Percentiles rank a stretch among this genome's conserved stretches.
phyloP scores from a whole-genome alignment of 1,140 invertebrate genomes.

The Batillaria attramentaria region DNA sequence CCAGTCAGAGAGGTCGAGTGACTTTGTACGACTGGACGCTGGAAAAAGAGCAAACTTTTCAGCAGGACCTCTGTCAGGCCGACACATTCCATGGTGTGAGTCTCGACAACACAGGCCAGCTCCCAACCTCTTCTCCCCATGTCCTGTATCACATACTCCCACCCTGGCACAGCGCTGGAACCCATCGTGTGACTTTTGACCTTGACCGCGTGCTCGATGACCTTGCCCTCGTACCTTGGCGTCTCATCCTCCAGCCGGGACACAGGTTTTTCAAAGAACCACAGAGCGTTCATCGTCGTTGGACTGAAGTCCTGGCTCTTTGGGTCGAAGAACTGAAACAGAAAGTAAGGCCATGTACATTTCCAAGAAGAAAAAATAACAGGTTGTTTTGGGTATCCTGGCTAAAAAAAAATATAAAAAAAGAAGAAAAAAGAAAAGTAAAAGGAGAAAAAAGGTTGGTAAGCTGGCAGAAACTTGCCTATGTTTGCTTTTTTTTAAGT shows the following conservation, averaged over 20 bases:
- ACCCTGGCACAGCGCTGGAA: not conserved
- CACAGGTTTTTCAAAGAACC: conserved; percentile 20
- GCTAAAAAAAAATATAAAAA: no score
- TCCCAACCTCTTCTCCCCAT: conserved; percentile 24
- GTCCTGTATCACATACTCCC: conserved; percentile 14
- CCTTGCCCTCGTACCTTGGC: conserved; percentile 20
- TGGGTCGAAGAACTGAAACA: conserved; percentile 20
- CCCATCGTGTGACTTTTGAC: conserved; percentile 7
- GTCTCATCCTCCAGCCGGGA: conserved; percentile 17
- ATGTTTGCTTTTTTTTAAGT: no score
- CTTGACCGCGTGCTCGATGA: conserved; percentile 27
- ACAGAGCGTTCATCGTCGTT: conserved; percentile 5
- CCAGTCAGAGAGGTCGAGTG: not conserved
- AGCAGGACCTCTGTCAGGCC: conserved; percentile 12
- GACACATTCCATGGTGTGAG: conserved; percentile 15
- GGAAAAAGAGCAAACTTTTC: conserved; percentile 22
- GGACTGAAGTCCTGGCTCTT: conserved; percentile 26
- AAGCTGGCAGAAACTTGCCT: no score
- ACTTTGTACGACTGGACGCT: conserved; percentile 12
- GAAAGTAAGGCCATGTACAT: no score
- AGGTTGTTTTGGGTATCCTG: no score
- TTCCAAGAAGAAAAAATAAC: no score
- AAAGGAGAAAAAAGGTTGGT: no score
- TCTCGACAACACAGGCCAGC: conserved; percentile 17
- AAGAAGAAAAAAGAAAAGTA: no score